These are phyloP conservation scores for Brachionus rubens DNA, from an alignment of 1,140 invertebrate genomes.

Conservation along the genomic window DNA sequence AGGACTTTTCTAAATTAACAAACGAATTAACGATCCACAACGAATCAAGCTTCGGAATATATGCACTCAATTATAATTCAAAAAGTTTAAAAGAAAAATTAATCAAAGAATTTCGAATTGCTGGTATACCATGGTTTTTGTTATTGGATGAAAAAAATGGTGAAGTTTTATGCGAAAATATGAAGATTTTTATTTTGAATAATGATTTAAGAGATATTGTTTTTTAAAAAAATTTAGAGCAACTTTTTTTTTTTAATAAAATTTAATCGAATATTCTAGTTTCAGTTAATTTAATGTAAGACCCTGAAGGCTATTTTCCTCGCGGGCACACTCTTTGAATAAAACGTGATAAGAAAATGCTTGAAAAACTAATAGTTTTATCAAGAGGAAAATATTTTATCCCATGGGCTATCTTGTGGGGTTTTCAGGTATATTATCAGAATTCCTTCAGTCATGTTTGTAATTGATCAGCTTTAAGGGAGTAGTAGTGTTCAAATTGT, in stretches of 20 bases:
- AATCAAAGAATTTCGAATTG: neutral
- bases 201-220: neutral
- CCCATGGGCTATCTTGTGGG: no score
- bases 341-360: no score
- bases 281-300: no score
- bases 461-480: no score
- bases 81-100: neutral
- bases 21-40: neutral
- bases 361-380: no score
- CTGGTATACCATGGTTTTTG: conserved; percentile 19
- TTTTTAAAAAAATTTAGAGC: neutral
- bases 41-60: neutral
- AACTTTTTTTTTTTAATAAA: neutral
- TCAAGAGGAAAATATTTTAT: no score
- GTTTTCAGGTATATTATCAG: no score
- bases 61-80: neutral
- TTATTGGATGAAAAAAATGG: neutral
- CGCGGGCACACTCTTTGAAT: no score
- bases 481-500: no score
- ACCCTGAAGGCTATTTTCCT: no score
- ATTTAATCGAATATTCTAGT: neutral
- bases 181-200: neutral
- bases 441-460: no score
- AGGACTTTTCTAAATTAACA: neutral
- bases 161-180: conserved; percentile 11